Conservation (phyloP, 2,797 vertebrate genomes). For the Tragopan temminckii region DNA sequence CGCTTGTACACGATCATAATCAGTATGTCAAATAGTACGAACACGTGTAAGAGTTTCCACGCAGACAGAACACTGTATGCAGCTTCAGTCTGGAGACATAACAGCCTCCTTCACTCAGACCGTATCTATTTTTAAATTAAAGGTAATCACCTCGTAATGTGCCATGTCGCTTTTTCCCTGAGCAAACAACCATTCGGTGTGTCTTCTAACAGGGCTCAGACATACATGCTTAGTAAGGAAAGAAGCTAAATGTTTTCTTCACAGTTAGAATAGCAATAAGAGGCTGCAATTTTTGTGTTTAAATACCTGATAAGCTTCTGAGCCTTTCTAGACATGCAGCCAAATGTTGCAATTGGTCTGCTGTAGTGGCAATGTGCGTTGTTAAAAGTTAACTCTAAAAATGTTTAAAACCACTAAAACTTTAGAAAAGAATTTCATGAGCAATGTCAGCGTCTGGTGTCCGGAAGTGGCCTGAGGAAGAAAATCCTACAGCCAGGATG, state of each 20-base stretch:
- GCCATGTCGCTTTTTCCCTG: background rate
- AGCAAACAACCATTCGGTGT: background rate
- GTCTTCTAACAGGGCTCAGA: background rate
- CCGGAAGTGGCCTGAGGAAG: background rate
- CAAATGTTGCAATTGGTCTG: background rate
- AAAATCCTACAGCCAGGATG: background rate
- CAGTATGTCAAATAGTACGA: background rate
- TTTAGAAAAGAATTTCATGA: background rate
- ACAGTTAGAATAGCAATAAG: background rate
- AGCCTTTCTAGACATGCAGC: background rate
- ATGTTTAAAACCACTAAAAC: background rate
- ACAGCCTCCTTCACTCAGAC: background rate
- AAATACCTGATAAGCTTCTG: background rate
- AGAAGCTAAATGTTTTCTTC: background rate
- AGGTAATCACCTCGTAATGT: background rate
- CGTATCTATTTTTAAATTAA: background rate
- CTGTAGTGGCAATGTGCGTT: background rate
- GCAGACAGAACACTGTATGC: background rate
- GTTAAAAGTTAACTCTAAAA: background rate
- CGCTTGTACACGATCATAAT: background rate
- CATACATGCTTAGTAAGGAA: background rate
- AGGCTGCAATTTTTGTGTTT: constrained; percentile 17
- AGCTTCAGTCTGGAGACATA: background rate
- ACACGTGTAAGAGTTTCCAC: background rate
- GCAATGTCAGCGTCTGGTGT: background rate